phyloP scores from a whole-genome alignment of 2,797 vertebrate species.

The Thamnophis elegans region DNA sequence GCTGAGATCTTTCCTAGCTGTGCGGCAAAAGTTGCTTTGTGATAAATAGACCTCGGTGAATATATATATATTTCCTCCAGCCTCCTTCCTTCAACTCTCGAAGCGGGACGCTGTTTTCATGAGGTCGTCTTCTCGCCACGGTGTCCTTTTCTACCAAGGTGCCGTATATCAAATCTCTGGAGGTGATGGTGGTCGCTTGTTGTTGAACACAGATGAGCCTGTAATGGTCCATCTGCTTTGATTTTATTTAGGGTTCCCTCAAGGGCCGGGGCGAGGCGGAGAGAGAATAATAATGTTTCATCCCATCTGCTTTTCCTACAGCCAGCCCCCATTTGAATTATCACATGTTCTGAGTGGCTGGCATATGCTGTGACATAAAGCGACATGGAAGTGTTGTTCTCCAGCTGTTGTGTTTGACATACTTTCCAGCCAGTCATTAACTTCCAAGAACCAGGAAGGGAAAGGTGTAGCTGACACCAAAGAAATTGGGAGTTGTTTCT shows the following conservation, averaged over 20 bases:
- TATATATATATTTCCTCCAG: conserved; percentile 51
- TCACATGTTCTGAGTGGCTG: conserved; percentile 89
- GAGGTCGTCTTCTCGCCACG: conserved; percentile 67
- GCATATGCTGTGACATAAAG: conserved; percentile 98
- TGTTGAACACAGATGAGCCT: conserved; percentile 85
- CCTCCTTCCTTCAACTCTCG: conserved; percentile 65
- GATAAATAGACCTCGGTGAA: conserved; percentile 63
- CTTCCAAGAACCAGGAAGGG: conserved; percentile 78
- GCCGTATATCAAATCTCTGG: conserved; percentile 72
- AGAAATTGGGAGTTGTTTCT: conserved; percentile 63
- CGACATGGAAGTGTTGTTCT: conserved; percentile 92
- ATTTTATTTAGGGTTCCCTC: conserved; percentile 95
- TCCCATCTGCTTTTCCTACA: conserved; percentile 92
- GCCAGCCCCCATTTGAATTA: conserved; percentile 90
- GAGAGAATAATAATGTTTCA: conserved; percentile 94
- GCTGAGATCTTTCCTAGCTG: not conserved
- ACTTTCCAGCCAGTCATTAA: conserved; percentile 93
- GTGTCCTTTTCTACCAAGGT: conserved; percentile 73
- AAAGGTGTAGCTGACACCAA: not conserved
- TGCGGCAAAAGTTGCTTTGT: conserved; percentile 46
- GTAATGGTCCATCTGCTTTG: conserved; percentile 95
- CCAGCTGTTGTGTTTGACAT: conserved; percentile 96
- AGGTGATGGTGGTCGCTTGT: conserved; percentile 74
- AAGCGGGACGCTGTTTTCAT: conserved; percentile 69
- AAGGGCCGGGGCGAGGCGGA: conserved; percentile 82